Conservation (phyloP, 2,113 vertebrate species). For the Gnathonemus longibarbis region DNA sequence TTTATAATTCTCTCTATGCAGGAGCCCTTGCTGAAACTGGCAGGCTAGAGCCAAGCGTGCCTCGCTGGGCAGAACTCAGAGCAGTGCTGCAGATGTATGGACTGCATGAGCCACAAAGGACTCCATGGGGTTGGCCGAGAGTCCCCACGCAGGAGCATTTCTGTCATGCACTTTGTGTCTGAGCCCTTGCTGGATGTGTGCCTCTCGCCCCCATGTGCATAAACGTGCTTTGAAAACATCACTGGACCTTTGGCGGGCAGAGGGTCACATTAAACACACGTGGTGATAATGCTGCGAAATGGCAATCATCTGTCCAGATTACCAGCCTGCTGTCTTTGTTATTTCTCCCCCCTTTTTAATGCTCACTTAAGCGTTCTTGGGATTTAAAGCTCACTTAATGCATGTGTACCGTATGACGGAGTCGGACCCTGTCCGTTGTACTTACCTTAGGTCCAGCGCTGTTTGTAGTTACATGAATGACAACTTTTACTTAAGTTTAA, state of each 20-base stretch:
- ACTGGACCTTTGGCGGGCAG: slow-evolving; percentile 55
- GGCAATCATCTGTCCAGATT: slow-evolving; percentile 60
- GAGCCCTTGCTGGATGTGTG: slow-evolving; percentile 53
- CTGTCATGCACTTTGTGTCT: slow-evolving; percentile 48
- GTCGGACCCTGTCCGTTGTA: slow-evolving; percentile 38
- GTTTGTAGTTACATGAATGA: slow-evolving; percentile 30
- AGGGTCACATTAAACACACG: slow-evolving; percentile 48
- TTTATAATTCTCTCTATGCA: slow-evolving; percentile 30
- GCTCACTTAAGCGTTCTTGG: slow-evolving; percentile 44
- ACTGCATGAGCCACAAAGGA: slow-evolving; percentile 9
- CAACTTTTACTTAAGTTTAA: background rate
- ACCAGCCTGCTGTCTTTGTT: slow-evolving; percentile 33
- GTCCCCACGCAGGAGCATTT: slow-evolving; percentile 24
- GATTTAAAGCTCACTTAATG: slow-evolving; percentile 49
- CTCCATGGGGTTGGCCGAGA: background rate
- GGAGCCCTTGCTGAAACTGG: slow-evolving; percentile 55
- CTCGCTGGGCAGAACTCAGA: slow-evolving; percentile 23
- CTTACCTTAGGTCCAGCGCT: slow-evolving; percentile 33
- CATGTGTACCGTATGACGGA: slow-evolving; percentile 59
- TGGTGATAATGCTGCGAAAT: slow-evolving; percentile 60
- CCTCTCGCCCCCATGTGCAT: slow-evolving; percentile 45
- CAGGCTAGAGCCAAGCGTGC: slow-evolving; percentile 30
- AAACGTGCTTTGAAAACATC: slow-evolving; percentile 32
- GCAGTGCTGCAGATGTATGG: slow-evolving; percentile 28
- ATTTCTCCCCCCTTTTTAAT: slow-evolving; percentile 23